Evolutionary conservation across 2,888 invertebrate species (phyloP).

Genomic region (Parnassius apollo): DNA sequence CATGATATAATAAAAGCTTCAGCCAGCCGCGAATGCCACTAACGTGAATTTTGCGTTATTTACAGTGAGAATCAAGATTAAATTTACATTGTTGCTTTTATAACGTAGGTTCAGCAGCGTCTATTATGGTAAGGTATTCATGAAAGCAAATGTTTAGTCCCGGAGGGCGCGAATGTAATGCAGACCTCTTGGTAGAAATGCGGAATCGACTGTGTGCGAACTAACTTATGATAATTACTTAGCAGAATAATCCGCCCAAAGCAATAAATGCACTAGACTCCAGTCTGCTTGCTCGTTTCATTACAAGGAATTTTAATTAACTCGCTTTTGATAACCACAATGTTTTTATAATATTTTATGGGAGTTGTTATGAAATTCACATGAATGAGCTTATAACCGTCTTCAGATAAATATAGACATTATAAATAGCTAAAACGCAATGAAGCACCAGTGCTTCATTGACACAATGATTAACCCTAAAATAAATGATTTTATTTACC

Average conservation of each 20-base stretch:
- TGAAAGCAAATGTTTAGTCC: constrained; percentile 72
- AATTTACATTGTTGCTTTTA: constrained; percentile 74
- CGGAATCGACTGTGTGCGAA: constrained; percentile 55
- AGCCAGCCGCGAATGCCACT: constrained; percentile 26
- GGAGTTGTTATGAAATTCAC: too few relatives aligned
- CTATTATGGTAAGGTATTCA: constrained; percentile 76
- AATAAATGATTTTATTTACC: too few relatives aligned
- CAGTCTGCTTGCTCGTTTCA: constrained; percentile 20
- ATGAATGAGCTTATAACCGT: too few relatives aligned
- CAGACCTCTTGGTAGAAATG: constrained; percentile 45
- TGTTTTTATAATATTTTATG: neutral
- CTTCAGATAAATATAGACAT: too few relatives aligned
- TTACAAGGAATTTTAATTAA: constrained; percentile 30
- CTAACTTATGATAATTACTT: constrained; percentile 74
- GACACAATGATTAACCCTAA: too few relatives aligned
- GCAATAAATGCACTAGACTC: constrained; percentile 40
- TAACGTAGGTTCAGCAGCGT: constrained; percentile 50
- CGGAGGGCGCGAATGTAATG: constrained; percentile 47
- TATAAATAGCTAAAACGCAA: too few relatives aligned
- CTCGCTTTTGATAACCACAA: constrained; percentile 26
- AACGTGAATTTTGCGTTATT: constrained; percentile 49
- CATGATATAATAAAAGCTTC: constrained; percentile 33
- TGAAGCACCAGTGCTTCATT: too few relatives aligned
- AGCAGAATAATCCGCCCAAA: constrained; percentile 55
- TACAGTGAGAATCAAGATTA: constrained; percentile 67